Base-by-base conservation (phyloP, 2,113 vertebrate species). In the Xenus cinereus region DNA sequence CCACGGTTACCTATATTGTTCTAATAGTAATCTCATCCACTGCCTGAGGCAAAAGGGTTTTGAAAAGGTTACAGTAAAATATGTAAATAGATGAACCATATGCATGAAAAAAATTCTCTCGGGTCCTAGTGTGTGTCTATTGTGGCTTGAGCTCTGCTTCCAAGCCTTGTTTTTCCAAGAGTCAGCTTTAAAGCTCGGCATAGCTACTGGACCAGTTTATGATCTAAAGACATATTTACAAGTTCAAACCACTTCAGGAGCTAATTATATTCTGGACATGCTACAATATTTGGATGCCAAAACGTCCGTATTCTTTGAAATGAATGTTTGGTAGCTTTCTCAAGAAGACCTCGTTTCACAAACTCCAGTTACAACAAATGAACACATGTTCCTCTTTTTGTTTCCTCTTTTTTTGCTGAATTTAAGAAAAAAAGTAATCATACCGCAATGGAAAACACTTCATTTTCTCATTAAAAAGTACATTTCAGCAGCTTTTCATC, bases 351-450 rank as follows among this genome's bases (percentile, higher is more conserved):
- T 98, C 39, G 33, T 95, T 98, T 98, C 97, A 97, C 79, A 83
- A 97, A 98, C 94, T 96, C 93, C 82, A 96, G 96, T 98, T 97
- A 92, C 97, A 98, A 97, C 96, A 97, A 97, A 97, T 98, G 97
- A 98, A 95, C 84, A 96, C 41, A 90, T 77, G 96, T 98, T 98
- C 98, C 97, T 97, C 96, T 98, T 98, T 98, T 96, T 97, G 76
- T 97, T 98, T 98, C 98, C 97, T 96, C 97, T 97, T 98, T 97
- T 97, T 97, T 95, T 97, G 94, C 89, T 97, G 96, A 98, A 96
- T 97, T 97, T 84, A 84, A 94, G 90, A 89, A 92, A 96, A 66
- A 92, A 82, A 95, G 75, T 54, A 86, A 94, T 89, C 96, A 81
- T 84, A 97, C 97, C 92, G 2, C 96, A 97, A 86, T 94, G 96